Conservation (phyloP, 2,113 vertebrate genomes). For the Dolichallabes microphthalmus region DNA sequence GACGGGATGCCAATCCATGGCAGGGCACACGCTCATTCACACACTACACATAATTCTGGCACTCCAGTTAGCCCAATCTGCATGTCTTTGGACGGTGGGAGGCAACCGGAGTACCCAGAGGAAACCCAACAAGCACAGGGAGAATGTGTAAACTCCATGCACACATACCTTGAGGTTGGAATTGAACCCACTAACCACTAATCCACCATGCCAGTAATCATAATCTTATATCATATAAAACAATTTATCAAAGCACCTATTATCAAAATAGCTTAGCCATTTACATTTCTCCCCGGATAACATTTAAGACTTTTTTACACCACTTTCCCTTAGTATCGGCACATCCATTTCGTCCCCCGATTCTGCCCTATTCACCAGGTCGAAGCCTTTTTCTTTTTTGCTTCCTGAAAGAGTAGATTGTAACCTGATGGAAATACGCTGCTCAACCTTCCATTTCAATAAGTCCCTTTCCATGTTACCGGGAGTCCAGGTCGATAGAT, state of each 20-base stretch:
- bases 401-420: slow-evolving; percentile 46
- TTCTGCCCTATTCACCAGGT: slow-evolving; percentile 55
- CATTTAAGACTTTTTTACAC: slow-evolving; percentile 46
- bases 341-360: slow-evolving; percentile 59
- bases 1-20: too few relatives aligned
- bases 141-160: too few relatives aligned
- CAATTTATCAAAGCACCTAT: not conserved
- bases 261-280: not conserved
- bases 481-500: slow-evolving; percentile 65
- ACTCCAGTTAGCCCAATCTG: too few relatives aligned
- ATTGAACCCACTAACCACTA: too few relatives aligned
- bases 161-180: too few relatives aligned
- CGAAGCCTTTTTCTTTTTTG: slow-evolving; percentile 63
- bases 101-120: too few relatives aligned
- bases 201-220: not conserved
- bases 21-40: too few relatives aligned
- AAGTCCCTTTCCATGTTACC: slow-evolving; percentile 63
- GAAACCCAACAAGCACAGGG: too few relatives aligned
- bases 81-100: too few relatives aligned
- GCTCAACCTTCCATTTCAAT: slow-evolving; percentile 63
- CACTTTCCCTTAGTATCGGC: slow-evolving; percentile 55
- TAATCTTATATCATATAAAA: not conserved
- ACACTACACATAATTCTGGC: too few relatives aligned
- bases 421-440: slow-evolving; percentile 62
- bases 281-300: slow-evolving; percentile 14